A percentile compares a stretch with the other conserved stretches of the same genome.
These are phyloP conservation scores for Nansenia antarctica DNA, from an alignment of 2,113 vertebrate species.

Conservation along the genomic window DNA sequence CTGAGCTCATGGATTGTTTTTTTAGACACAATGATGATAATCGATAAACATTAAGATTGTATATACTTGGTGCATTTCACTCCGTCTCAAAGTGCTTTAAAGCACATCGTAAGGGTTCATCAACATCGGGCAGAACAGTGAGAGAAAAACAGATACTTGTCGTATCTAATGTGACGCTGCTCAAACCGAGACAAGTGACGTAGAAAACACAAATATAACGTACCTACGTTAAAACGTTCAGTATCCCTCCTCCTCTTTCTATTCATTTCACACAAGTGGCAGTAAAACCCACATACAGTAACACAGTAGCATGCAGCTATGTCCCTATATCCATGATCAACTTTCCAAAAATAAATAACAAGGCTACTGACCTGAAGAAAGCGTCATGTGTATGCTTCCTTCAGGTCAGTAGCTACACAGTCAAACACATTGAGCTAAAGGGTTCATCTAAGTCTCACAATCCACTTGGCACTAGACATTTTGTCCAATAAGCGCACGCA, in stretches of 20 bases:
- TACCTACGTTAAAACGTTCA: background rate
- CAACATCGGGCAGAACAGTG: background rate
- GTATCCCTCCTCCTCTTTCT: background rate
- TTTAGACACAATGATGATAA: background rate
- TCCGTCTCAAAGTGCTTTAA: background rate
- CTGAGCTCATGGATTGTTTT: background rate
- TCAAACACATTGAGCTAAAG: conserved; percentile 29
- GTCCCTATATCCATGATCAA: conserved; percentile 4
- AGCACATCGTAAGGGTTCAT: background rate
- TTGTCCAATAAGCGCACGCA: conserved; percentile 34
- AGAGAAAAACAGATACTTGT: background rate
- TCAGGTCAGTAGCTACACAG: conserved; percentile 30
- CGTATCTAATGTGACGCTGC: too few relatives aligned
- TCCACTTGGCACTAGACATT: conserved; percentile 59
- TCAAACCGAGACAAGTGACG: background rate
- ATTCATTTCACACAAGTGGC: conserved; percentile 3
- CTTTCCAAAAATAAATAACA: conserved; percentile 16
- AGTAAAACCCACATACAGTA: conserved; percentile 19
- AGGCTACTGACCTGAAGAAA: conserved; percentile 22
- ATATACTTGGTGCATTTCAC: background rate
- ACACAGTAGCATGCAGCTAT: conserved; percentile 19
- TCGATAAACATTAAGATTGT: background rate
- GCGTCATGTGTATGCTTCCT: conserved; percentile 23
- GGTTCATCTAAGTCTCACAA: conserved; percentile 34
- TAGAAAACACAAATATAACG: background rate